These are phyloP conservation scores for Epinotia nisella DNA, from an alignment of 2,888 invertebrate genomes.

Conservation along the genomic window DNA sequence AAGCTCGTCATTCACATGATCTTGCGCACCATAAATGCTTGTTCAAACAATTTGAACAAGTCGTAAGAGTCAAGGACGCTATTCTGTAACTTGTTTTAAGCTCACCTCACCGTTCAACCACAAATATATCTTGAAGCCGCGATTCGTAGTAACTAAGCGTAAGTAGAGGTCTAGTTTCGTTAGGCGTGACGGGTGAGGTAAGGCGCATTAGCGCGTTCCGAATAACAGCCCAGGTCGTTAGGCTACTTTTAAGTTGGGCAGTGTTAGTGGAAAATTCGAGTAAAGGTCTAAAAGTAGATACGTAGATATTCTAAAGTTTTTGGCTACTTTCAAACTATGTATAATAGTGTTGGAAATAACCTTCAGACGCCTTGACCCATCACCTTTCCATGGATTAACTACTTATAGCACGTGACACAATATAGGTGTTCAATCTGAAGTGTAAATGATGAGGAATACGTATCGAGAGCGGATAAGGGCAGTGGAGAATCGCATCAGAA, in stretches of 20 bases:
- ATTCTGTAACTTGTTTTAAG: too few species aligned
- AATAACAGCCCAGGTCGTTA: too few species aligned
- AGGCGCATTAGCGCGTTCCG: too few species aligned
- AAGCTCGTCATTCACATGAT: neutral
- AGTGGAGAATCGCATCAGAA: too few species aligned
- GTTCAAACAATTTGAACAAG: neutral
- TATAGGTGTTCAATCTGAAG: too few species aligned
- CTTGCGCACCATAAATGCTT: neutral
- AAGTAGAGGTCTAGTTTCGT: too few species aligned
- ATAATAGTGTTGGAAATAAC: slow-evolving; percentile 36
- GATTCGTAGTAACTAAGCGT: too few species aligned
- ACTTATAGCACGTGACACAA: slow-evolving; percentile 1
- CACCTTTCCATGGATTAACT: slow-evolving; percentile 51
- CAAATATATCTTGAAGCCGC: too few species aligned
- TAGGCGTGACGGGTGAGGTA: too few species aligned
- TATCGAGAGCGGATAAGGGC: too few species aligned
- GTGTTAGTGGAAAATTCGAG: neutral
- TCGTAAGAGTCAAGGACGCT: neutral
- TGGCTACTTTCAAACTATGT: neutral
- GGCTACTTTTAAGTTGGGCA: neutral
- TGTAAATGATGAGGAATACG: too few species aligned
- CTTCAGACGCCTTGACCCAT: slow-evolving; percentile 53
- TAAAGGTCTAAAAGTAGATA: neutral
- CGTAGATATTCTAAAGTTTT: neutral
- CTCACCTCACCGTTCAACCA: too few species aligned